Conservation (phyloP, 2,888 invertebrate species). For the Odontocolon sp. region DNA sequence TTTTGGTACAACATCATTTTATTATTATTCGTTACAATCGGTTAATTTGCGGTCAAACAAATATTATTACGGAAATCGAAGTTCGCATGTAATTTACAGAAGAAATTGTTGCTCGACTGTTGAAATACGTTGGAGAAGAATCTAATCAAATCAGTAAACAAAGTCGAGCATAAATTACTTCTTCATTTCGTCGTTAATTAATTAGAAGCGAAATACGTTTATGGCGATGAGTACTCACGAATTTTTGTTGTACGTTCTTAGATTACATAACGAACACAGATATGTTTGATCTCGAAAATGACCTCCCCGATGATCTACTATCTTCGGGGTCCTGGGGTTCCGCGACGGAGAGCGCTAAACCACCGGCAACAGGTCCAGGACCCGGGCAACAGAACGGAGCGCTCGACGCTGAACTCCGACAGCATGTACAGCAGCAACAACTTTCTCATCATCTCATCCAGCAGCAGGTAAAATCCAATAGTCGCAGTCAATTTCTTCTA, state of each 20-base stretch:
- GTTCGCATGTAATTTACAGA: constrained; percentile 37
- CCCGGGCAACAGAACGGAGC: constrained; percentile 90
- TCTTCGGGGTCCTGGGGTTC: constrained; percentile 88
- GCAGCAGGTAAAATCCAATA: constrained; percentile 69
- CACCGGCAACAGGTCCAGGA: constrained; percentile 92
- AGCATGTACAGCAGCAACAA: constrained; percentile 83
- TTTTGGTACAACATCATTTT: constrained; percentile 72
- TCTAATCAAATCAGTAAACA: constrained; percentile 19
- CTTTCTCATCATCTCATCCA: constrained; percentile 76
- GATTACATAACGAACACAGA: constrained; percentile 92
- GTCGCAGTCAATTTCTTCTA: too few species aligned
- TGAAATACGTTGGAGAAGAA: background rate
- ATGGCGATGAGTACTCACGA: background rate
- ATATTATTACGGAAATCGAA: constrained; percentile 26
- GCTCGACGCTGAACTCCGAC: constrained; percentile 84
- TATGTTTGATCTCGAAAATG: constrained; percentile 95
- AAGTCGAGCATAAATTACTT: constrained; percentile 48
- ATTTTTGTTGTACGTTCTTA: constrained; percentile 78
- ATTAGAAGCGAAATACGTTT: background rate
- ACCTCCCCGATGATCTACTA: constrained; percentile 95
- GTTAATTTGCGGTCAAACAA: background rate
- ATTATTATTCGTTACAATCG: constrained; percentile 56
- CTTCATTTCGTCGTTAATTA: constrained; percentile 18
- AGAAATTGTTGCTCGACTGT: constrained; percentile 41
- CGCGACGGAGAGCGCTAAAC: constrained; percentile 86